Percentiles rank a stretch among this genome's conserved stretches.
Evolutionary conservation across 2,113 vertebrate species (phyloP).

Genomic region (Dicentrarchus labrax): DNA sequence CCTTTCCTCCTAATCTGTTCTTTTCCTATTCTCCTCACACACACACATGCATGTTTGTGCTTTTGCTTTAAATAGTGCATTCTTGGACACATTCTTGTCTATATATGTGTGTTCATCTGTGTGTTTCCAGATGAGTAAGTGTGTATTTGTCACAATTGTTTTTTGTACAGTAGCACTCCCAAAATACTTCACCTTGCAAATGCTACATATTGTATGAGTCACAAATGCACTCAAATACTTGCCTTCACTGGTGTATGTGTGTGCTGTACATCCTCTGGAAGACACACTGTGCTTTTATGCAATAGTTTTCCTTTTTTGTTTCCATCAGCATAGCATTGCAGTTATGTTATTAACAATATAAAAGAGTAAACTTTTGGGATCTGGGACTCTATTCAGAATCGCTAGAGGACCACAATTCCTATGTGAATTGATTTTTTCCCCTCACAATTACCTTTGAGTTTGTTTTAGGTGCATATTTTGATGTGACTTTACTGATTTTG

Average conservation of each 20-base stretch:
- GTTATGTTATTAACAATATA: neutral
- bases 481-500: neutral
- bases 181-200: neutral
- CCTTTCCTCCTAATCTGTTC: slow-evolving; percentile 17
- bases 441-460: neutral
- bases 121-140: too few species aligned
- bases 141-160: too few species aligned
- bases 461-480: neutral
- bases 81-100: too few species aligned
- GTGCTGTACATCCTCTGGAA: neutral
- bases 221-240: neutral
- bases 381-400: neutral
- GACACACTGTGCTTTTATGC: neutral
- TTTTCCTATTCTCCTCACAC: neutral
- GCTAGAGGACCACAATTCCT: neutral
- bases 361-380: neutral
- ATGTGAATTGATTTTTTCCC: neutral
- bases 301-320: neutral
- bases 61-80: too few species aligned
- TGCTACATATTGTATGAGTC: neutral
- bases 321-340: neutral
- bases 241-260: neutral
- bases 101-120: neutral
- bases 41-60: too few species aligned
- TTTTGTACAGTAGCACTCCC: too few species aligned